Base-by-base conservation (phyloP, 2,888 invertebrate species). In the Lingula anatina region DNA sequence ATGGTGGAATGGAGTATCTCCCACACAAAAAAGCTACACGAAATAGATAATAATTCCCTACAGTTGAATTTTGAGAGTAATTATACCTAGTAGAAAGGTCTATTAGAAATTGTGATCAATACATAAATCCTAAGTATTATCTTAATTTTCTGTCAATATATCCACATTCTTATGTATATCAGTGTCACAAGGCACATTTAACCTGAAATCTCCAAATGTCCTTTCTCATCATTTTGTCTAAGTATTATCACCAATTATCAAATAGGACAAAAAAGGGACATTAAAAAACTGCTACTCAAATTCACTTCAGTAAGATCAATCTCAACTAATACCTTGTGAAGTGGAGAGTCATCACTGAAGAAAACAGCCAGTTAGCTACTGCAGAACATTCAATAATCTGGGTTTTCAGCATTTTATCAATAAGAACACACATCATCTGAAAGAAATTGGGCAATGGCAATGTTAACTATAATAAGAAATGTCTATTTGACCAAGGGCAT, bases 351-450 rank as follows among this genome's bases (percentile, higher is more conserved):
- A 96, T 94, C 75, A 90, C 90, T 77, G 90, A 89, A 4, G 93
- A 90, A 80, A 97, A 97, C 56, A 96, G 87, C 96, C 96, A 99
- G 61, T 92, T 94, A 42, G 96, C 95, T 15, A 99, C 95, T 0
- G 95, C 90, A 48, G 92, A 90, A 75, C 95, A 95, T 75, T 96
- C 94, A 46, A 99, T 89, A 47, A 99, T 89, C 78, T 95, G 93
- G 24, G 94, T 94, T 80, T 97, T 96, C 37, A 99, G 82, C 82
- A 99, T 85, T 80, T 99, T 97, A 79, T 99, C 96, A 3, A 95
- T 89, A 3, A 99, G 81, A 7, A 97, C 92, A 55, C 89, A 87
- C 83, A 99, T 86, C 92, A 97, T 96, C 82, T 96, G 65, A 31
- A 68, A 60, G 38, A 44, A 42, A 39, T 23, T 31, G 21, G 46